Conservation (phyloP, 2,888 invertebrate genomes). For the Andrena bicolor region DNA sequence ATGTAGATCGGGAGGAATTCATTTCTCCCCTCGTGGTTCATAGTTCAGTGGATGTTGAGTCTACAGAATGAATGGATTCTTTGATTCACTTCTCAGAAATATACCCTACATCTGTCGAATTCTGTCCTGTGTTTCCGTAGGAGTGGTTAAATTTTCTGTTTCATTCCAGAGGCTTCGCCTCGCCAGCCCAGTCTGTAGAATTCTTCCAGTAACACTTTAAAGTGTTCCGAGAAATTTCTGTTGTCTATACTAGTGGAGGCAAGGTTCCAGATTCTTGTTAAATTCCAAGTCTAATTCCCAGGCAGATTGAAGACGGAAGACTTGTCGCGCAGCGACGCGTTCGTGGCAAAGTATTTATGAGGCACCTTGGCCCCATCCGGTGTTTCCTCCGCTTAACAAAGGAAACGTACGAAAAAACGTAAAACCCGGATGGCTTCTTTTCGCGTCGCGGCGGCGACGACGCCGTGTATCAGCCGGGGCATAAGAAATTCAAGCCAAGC, state of each 20-base stretch:
- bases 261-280: not conserved
- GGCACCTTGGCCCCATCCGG: not conserved
- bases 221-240: not conserved
- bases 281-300: not conserved
- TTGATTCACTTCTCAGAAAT: not conserved
- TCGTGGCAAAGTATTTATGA: not conserved
- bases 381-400: not conserved
- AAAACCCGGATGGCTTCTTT: conserved; percentile 30
- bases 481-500: conserved; percentile 74
- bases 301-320: not conserved
- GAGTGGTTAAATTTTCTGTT: too few relatives aligned
- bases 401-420: conserved; percentile 13
- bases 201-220: not conserved
- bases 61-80: not conserved
- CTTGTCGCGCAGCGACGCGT: not conserved
- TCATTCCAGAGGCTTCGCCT: too few relatives aligned
- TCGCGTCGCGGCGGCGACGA: conserved; percentile 13
- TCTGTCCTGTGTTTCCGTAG: too few relatives aligned
- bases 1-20: not conserved
- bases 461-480: conserved; percentile 43
- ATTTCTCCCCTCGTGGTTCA: not conserved
- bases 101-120: not conserved
- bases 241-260: not conserved
- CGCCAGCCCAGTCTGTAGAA: not conserved
- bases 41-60: too few relatives aligned